A percentile compares a stretch with the other conserved stretches of the same genome.
phyloP scores from a whole-genome alignment of 2,888 invertebrate genomes.

The Helicoverpa assulta region DNA sequence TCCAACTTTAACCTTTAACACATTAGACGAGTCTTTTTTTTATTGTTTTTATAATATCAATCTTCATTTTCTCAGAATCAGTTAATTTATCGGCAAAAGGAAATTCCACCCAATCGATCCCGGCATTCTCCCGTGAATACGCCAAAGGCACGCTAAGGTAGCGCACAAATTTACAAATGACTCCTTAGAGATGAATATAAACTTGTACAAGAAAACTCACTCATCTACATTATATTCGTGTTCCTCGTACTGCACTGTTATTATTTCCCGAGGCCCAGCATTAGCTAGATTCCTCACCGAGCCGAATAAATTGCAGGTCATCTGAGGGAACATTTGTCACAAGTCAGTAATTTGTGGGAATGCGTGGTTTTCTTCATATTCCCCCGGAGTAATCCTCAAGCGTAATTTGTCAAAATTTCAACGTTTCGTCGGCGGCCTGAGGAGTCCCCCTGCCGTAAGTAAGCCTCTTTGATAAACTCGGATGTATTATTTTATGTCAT shows the following conservation, averaged over 20 bases:
- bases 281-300: conserved; percentile 71
- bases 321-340: conserved; percentile 78
- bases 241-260: conserved; percentile 54
- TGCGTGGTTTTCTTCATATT: conserved; percentile 83
- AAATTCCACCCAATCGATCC: no score
- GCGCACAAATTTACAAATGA: not conserved
- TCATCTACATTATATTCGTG: not conserved
- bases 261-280: conserved; percentile 66
- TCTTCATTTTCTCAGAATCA: no score
- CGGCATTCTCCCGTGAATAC: no score
- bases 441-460: conserved; percentile 60
- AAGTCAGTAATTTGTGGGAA: conserved; percentile 81
- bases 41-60: no score
- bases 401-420: conserved; percentile 85
- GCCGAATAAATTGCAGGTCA: conserved; percentile 77
- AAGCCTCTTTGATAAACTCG: conserved; percentile 76
- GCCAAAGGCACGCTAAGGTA: no score
- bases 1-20: no score
- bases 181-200: not conserved
- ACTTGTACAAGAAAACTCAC: not conserved
- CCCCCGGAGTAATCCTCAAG: conserved; percentile 78
- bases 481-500: conserved; percentile 73
- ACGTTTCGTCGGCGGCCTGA: conserved; percentile 69
- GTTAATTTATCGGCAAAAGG: no score
- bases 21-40: no score